Base-by-base conservation (phyloP, 2,113 vertebrate species). In the Castor canadensis region DNA sequence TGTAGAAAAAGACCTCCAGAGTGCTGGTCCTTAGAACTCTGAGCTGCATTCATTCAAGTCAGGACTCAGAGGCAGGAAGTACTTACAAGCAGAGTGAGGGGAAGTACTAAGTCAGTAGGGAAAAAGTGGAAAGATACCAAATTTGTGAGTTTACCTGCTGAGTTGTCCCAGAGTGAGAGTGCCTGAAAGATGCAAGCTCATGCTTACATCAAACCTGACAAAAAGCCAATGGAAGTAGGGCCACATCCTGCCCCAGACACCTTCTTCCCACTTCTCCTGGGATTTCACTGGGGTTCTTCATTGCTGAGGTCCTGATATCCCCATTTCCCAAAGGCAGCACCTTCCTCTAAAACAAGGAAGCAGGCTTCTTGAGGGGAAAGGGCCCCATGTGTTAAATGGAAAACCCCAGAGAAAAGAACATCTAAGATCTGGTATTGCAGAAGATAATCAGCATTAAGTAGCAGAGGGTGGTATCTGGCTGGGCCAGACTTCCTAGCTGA, bases 311-410 rank as follows among this genome's bases (percentile, higher is more conserved):
- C 82, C 79, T 38, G 2, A 76, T 7, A 47, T 75, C 84, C 94
- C 89, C 49, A 32, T 52, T 88, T 94, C 91, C 96, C 93, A 95
- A 54, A 28, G 90, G 95, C 97, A 95, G 90, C 83, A 45, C 73
- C 98, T 98, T 98, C 98, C 98, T 98, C 97, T 98, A 98, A 98
- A 98, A 98, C 98, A 98, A 99, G 98, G 98, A 98, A 98, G 97
- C 12, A 84, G 94, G 97, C 94, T 84, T 94, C 85, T 56, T 58
- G 69, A n/a, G n/a, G 96, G 91, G 87, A 60, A 72, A 96, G 93
- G 96, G 76, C 38, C 91, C 80, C 79, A 83, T 56, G 1, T 93
- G 24, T 58, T 77, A 95, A 88, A 95, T 72, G 97, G 87, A 16
- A 20, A 95, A 72, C 77, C 92, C 95, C 45, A 49, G 79, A 83